Conservation (phyloP, 2,888 invertebrate species). For the Salpingus planirostris region DNA sequence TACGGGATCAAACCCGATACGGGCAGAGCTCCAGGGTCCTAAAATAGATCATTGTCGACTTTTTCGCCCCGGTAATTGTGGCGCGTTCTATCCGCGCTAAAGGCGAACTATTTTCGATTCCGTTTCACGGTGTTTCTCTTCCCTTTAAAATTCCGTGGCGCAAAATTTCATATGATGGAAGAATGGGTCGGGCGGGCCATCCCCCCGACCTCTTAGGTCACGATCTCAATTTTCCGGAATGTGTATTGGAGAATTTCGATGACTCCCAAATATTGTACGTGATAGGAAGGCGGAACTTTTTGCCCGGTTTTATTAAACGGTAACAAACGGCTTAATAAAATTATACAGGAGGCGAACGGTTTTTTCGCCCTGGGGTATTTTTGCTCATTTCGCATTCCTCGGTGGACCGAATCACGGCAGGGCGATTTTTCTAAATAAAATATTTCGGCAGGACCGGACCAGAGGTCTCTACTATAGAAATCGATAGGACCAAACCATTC, state of each 20-base stretch:
- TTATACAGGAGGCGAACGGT: too few relatives aligned
- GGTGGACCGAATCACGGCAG: too few relatives aligned
- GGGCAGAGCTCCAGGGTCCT: too few relatives aligned
- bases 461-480: too few relatives aligned
- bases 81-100: too few relatives aligned
- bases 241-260: conserved; percentile 38
- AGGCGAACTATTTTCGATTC: too few relatives aligned
- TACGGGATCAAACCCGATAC: too few relatives aligned
- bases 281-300: conserved; percentile 30
- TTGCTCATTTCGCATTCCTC: neutral
- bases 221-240: conserved; percentile 38
- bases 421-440: too few relatives aligned
- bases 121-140: too few relatives aligned
- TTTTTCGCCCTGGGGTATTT: too few relatives aligned
- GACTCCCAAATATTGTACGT: conserved; percentile 36
- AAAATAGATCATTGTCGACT: neutral
- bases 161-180: conserved; percentile 12
- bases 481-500: too few relatives aligned
- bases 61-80: neutral
- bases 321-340: conserved; percentile 9
- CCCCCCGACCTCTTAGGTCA: conserved; percentile 20
- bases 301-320: conserved; percentile 23
- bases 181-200: conserved; percentile 11
- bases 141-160: conserved; percentile 9
- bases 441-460: too few relatives aligned